Conservation (phyloP, 1,140 invertebrate genomes). For the Drosophila lacertosa region DNA sequence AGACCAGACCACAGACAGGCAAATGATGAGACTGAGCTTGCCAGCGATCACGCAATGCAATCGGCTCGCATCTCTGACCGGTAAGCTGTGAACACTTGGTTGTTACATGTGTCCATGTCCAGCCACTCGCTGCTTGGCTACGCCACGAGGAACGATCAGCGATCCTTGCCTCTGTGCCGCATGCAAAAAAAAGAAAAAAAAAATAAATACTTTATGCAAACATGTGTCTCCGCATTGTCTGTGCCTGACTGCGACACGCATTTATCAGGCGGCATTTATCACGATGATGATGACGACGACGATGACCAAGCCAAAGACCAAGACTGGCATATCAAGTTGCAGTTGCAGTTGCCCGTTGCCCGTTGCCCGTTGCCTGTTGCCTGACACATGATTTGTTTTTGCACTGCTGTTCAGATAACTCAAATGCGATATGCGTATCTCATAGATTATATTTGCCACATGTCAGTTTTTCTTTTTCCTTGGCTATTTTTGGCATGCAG, state of each 20-base stretch:
- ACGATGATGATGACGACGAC: conserved; percentile 44
- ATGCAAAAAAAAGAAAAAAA: conserved; percentile 43
- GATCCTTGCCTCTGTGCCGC: conserved; percentile 12
- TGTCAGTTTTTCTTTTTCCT: conserved; percentile 23
- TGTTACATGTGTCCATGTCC: conserved; percentile 72
- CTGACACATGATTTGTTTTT: conserved; percentile 60
- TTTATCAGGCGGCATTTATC: conserved; percentile 79
- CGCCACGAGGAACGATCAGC: conserved; percentile 37
- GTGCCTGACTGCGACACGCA: conserved; percentile 72
- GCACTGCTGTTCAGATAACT: conserved; percentile 68
- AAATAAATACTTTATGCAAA: conserved; percentile 62
- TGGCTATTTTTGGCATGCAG: neutral
- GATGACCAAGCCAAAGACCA: conserved; percentile 25
- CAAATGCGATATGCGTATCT: conserved; percentile 81
- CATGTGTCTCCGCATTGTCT: conserved; percentile 81
- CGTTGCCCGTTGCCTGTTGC: neutral
- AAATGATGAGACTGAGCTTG: conserved; percentile 69
- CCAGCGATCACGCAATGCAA: conserved; percentile 71
- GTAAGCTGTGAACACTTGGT: conserved; percentile 62
- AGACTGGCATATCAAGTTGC: conserved; percentile 72
- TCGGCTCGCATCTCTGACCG: conserved; percentile 26
- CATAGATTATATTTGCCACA: conserved; percentile 68
- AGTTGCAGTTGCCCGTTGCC: conserved; percentile 43
- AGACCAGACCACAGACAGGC: conserved; percentile 57
- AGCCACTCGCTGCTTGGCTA: conserved; percentile 51